phyloP scores from a whole-genome alignment of 2,113 vertebrate species.

The Microtus pennsylvanicus region DNA sequence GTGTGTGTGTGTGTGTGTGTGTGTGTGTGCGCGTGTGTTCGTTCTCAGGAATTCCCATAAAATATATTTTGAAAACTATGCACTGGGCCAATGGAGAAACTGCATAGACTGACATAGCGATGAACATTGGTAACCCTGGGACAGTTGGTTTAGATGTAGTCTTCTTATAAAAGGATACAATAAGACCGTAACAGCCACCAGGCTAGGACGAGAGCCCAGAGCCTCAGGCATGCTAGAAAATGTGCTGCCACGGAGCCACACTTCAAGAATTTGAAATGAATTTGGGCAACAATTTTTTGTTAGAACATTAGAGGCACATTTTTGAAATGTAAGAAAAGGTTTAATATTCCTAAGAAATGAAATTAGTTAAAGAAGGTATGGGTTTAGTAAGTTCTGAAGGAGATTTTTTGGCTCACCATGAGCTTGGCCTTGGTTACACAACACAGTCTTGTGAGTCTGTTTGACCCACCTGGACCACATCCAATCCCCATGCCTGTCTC shows the following conservation, averaged over 20 bases:
- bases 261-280: background rate
- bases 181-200: background rate
- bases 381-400: background rate
- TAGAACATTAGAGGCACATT: background rate
- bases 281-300: background rate
- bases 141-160: background rate
- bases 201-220: background rate
- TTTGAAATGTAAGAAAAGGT: conserved; percentile 15
- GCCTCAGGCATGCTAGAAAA: background rate
- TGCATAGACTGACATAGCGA: background rate
- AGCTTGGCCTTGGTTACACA: background rate
- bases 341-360: background rate
- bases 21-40: background rate
- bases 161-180: background rate
- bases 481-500: background rate
- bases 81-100: background rate
- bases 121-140: background rate
- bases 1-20: background rate
- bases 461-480: background rate
- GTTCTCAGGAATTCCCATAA: background rate
- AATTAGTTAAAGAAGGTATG: background rate
- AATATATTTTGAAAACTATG: background rate
- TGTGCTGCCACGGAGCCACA: no score
- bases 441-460: background rate
- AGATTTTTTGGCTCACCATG: background rate